Percentiles rank a stretch among this genome's conserved stretches.
These are phyloP conservation scores for Cryptus viduatorius DNA, from an alignment of 2,888 invertebrate genomes.

Conservation along the genomic window DNA sequence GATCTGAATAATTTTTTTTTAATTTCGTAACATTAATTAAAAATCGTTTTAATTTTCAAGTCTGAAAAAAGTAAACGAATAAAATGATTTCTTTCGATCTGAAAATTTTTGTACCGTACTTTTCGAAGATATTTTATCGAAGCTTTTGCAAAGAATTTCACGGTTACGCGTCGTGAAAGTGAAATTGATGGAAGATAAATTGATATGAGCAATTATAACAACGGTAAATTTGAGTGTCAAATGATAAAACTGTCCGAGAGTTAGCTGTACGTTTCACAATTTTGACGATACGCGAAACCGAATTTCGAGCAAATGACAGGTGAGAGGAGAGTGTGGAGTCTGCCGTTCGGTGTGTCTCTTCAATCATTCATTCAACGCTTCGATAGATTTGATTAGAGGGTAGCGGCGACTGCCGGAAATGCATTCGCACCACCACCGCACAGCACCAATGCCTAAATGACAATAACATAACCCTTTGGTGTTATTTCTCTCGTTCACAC, in stretches of 20 bases:
- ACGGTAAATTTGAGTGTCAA: not conserved
- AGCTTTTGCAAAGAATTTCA: no score
- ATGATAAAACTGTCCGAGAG: not conserved
- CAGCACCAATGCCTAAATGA: not conserved
- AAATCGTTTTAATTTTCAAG: no score
- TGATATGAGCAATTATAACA: not conserved
- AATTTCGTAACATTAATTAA: no score
- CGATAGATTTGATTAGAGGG: slow-evolving; percentile 26
- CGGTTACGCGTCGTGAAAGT: no score
- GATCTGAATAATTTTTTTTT: no score
- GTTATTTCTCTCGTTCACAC: not conserved
- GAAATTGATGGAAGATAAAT: no score
- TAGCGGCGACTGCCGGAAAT: not conserved
- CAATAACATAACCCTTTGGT: not conserved
- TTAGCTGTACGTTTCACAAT: not conserved
- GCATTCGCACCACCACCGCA: not conserved
- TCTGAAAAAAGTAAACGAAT: no score
- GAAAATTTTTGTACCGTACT: no score
- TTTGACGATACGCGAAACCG: slow-evolving; percentile 12
- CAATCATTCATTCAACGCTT: slow-evolving; percentile 20
- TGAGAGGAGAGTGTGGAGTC: not conserved
- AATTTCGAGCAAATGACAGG: slow-evolving; percentile 23
- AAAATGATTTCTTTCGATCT: no score
- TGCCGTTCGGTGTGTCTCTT: not conserved
- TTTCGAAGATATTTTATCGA: no score